These are phyloP conservation scores for Noctua fimbriata DNA, from an alignment of 2,888 invertebrate genomes.

Conservation along the genomic window DNA sequence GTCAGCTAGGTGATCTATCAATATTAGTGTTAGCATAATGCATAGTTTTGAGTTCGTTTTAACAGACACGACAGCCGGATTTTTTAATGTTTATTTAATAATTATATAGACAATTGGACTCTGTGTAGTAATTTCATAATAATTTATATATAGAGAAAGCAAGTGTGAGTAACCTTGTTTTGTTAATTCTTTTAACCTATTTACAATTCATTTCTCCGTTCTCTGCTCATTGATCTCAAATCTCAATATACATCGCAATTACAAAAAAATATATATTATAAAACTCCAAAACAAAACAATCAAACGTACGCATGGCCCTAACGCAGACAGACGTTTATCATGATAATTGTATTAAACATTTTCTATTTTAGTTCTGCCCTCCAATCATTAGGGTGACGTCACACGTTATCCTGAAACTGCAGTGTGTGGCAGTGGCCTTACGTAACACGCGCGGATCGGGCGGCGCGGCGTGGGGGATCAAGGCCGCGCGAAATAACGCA, in stretches of 20 bases:
- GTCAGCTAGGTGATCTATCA: constrained; percentile 17
- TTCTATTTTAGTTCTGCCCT: constrained; percentile 56
- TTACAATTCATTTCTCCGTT: not conserved
- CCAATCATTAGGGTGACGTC: constrained; percentile 58
- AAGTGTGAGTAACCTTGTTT: not conserved
- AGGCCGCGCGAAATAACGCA: constrained; percentile 85
- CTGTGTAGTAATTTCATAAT: not conserved
- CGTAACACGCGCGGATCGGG: constrained; percentile 83
- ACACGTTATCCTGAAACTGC: constrained; percentile 66
- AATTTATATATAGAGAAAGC: not conserved
- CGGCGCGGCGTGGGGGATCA: constrained; percentile 88
- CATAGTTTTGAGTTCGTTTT: not conserved
- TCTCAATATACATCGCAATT: constrained; percentile 2
- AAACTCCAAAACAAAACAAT: constrained; percentile 47
- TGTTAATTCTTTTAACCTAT: not conserved
- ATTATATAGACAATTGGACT: too few relatives aligned
- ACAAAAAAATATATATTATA: constrained; percentile 44
- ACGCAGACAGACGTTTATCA: constrained; percentile 54
- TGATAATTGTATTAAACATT: constrained; percentile 58
- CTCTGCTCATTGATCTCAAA: constrained; percentile 22
- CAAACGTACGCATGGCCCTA: constrained; percentile 36
- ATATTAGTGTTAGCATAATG: constrained; percentile 5
- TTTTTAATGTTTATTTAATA: not conserved
- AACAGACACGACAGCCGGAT: not conserved
- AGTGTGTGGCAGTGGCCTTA: constrained; percentile 79